Conservation (phyloP, 2,113 vertebrate species). For the Saccopteryx bilineata region DNA sequence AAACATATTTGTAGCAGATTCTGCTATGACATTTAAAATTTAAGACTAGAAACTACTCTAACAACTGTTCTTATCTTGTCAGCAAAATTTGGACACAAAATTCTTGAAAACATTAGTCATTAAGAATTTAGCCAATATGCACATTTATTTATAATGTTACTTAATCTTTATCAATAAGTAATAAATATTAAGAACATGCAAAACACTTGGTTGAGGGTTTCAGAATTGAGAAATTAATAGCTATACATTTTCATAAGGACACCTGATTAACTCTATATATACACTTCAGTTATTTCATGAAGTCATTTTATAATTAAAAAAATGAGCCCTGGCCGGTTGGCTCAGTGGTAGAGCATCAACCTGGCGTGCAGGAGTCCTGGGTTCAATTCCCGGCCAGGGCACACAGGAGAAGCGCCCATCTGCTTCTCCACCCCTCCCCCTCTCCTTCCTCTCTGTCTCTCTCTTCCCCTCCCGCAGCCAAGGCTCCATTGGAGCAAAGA, state of each 20-base stretch:
- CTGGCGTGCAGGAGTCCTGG: too few relatives aligned
- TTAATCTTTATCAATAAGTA: neutral
- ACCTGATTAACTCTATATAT: neutral
- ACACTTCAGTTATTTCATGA: neutral
- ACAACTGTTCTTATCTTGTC: neutral
- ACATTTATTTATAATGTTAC: neutral
- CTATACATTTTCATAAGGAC: neutral
- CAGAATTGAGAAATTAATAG: neutral
- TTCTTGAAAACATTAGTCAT: neutral
- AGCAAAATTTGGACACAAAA: neutral
- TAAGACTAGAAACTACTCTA: neutral
- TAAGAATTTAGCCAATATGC: neutral
- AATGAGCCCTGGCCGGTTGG: too few relatives aligned
- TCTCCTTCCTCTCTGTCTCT: too few relatives aligned
- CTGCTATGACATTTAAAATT: neutral
- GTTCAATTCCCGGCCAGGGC: too few relatives aligned
- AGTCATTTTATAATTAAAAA: neutral
- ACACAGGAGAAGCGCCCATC: too few relatives aligned
- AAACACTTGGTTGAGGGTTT: neutral
- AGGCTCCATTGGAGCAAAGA: too few relatives aligned
- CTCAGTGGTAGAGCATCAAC: too few relatives aligned
- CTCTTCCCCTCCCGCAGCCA: too few relatives aligned
- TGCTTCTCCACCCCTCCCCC: too few relatives aligned
- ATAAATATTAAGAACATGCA: neutral
- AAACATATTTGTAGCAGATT: neutral